These are phyloP conservation scores for Diadema setosum DNA, from an alignment of 35 echinoderm and acorn worm species.

Conservation along the genomic window DNA sequence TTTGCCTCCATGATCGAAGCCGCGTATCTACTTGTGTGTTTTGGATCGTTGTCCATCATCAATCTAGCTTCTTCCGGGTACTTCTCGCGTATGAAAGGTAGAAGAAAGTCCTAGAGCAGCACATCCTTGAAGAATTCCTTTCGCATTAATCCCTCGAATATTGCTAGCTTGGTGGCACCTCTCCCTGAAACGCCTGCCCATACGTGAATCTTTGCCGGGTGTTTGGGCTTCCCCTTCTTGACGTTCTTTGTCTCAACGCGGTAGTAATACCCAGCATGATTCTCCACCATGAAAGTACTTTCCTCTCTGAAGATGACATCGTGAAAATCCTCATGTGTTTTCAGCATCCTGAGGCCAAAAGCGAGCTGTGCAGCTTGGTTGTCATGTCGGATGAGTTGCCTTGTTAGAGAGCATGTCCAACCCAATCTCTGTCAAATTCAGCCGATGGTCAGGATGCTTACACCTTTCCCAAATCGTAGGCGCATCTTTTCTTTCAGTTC, in stretches of 20 bases:
- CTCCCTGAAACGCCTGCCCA: conserved; percentile 12
- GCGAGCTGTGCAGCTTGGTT: background rate
- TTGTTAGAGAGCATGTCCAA: background rate
- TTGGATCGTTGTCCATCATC: conserved; percentile 56
- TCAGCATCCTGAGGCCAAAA: background rate
- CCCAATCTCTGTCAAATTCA: background rate
- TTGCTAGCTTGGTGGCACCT: background rate
- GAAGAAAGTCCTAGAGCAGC: background rate
- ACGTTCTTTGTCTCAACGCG: too few relatives aligned
- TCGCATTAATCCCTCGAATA: conserved; percentile 28
- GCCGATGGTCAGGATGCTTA: background rate
- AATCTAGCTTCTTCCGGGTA: background rate
- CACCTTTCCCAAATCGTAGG: background rate
- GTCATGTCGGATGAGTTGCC: background rate
- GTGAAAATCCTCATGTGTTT: conserved; percentile 10
- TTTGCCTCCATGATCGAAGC: background rate
- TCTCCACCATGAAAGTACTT: conserved; percentile 11
- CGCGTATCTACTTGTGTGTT: conserved; percentile 1
- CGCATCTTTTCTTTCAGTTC: background rate
- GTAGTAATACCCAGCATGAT: background rate
- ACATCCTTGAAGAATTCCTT: background rate
- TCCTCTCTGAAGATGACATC: conserved; percentile 55
- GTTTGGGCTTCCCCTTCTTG: conserved; percentile 36
- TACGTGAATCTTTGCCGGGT: conserved; percentile 26
- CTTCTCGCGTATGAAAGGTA: background rate